These are phyloP conservation scores for Natator depressus DNA, from an alignment of 2,113 vertebrate genomes.

Conservation along the genomic window DNA sequence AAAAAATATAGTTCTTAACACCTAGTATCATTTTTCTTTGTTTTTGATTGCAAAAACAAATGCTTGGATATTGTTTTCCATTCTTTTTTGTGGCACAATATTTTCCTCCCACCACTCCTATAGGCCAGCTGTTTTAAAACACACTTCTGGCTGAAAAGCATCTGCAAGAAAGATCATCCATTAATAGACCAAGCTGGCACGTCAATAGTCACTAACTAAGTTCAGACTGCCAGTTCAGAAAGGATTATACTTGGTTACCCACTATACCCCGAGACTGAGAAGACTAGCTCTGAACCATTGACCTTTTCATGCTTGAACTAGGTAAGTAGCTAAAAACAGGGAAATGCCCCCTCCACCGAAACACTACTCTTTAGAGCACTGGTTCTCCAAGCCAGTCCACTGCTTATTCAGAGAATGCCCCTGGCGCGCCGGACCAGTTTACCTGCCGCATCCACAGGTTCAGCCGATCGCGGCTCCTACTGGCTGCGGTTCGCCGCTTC, in stretches of 20 bases:
- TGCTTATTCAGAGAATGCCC: too few species aligned
- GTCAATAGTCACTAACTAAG: constrained; percentile 49
- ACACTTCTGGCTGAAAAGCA: not conserved
- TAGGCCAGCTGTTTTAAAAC: constrained; percentile 27
- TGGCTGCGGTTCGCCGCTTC: too few species aligned
- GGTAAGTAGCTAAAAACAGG: too few species aligned
- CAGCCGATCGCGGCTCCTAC: too few species aligned
- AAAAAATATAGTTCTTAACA: constrained; percentile 51
- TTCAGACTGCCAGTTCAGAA: constrained; percentile 43
- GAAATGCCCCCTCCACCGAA: constrained; percentile 5
- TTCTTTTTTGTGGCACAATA: not conserved
- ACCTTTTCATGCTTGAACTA: constrained; percentile 71
- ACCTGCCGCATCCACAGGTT: too few species aligned
- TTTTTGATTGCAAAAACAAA: constrained; percentile 21
- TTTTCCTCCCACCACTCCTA: not conserved
- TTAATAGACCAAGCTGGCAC: constrained; percentile 21
- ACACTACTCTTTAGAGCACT: constrained; percentile 17
- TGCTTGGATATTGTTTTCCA: not conserved
- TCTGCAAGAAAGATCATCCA: constrained; percentile 25
- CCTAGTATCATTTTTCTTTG: constrained; percentile 40
- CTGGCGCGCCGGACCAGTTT: too few species aligned
- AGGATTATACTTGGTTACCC: constrained; percentile 18
- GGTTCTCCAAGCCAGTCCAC: too few species aligned
- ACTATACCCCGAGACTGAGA: constrained; percentile 23
- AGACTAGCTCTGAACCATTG: constrained; percentile 62